Conservation (phyloP, 2,113 vertebrate genomes). For the Vulpes vulpes region DNA sequence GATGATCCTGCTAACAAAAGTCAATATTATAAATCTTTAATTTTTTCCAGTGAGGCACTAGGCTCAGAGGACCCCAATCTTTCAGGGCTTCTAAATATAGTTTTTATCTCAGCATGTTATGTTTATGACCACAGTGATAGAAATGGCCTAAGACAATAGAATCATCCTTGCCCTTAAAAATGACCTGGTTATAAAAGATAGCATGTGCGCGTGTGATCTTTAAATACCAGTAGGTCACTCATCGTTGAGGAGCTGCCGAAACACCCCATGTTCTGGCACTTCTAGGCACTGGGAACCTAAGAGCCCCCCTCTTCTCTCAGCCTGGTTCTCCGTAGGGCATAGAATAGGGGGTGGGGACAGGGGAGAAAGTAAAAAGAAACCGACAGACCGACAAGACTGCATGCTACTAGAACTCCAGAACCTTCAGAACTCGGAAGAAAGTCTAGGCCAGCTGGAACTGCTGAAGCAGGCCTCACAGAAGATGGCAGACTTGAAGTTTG, state of each 20-base stretch:
- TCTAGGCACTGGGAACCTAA: not conserved
- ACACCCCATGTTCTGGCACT: not conserved
- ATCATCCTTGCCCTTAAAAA: not conserved
- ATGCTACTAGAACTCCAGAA: not conserved
- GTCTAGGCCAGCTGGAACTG: too few relatives aligned
- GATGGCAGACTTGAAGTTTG: not conserved
- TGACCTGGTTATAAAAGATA: not conserved
- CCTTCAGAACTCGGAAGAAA: not conserved
- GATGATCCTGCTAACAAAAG: not conserved
- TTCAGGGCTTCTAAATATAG: not conserved
- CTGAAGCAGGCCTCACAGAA: not conserved
- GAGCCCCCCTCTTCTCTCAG: not conserved
- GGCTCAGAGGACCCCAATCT: not conserved
- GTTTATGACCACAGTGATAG: not conserved
- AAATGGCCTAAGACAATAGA: slow-evolving; percentile 10
- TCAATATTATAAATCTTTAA: not conserved
- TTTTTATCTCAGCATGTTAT: not conserved
- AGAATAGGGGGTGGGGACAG: not conserved
- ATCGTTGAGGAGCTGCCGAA: too few relatives aligned
- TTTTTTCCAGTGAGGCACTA: not conserved
- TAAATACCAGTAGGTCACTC: not conserved
- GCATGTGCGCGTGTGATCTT: not conserved
- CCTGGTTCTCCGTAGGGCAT: not conserved
- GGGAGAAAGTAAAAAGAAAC: not conserved
- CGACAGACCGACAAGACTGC: not conserved